Evolutionary conservation across 1,140 invertebrate species (phyloP).

Genomic region (Drosophila kanapiae): DNA sequence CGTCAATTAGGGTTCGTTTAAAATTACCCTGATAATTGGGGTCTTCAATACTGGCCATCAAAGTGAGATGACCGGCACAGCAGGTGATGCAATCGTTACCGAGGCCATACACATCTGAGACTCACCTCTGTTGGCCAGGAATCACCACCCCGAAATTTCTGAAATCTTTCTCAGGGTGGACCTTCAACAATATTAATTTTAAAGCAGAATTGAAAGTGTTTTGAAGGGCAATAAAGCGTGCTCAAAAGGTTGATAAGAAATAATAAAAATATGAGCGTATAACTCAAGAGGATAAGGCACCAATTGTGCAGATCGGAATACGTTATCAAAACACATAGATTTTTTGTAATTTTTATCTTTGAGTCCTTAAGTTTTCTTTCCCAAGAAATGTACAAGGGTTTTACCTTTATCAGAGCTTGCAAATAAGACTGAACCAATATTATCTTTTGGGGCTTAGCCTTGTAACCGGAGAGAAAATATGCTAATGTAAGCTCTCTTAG

Average conservation of each 20-base stretch:
- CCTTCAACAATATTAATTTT: neutral
- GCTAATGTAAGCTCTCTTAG: too few relatives aligned
- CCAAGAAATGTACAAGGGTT: too few relatives aligned
- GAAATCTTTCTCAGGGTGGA: neutral
- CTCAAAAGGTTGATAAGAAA: neutral
- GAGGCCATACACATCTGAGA: neutral
- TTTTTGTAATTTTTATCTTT: neutral
- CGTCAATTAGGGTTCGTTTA: conserved; percentile 12
- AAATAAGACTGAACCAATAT: too few relatives aligned
- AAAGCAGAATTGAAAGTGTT: neutral
- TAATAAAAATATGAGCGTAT: neutral
- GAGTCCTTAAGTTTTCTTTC: too few relatives aligned
- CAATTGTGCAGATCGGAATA: neutral
- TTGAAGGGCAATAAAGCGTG: neutral
- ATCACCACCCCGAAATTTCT: neutral
- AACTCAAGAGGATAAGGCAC: neutral
- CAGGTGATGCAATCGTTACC: conserved; percentile 55
- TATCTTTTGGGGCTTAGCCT: too few relatives aligned
- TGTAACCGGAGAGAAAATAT: too few relatives aligned
- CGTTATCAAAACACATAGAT: rapidly evolving
- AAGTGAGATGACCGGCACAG: conserved; percentile 54
- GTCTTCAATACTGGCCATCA: conserved; percentile 35
- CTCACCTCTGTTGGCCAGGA: conserved; percentile 2
- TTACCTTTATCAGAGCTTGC: too few relatives aligned
- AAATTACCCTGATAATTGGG: conserved; percentile 40